Conservation (phyloP, 1,140 invertebrate species). For the Tetranychus urticae region DNA sequence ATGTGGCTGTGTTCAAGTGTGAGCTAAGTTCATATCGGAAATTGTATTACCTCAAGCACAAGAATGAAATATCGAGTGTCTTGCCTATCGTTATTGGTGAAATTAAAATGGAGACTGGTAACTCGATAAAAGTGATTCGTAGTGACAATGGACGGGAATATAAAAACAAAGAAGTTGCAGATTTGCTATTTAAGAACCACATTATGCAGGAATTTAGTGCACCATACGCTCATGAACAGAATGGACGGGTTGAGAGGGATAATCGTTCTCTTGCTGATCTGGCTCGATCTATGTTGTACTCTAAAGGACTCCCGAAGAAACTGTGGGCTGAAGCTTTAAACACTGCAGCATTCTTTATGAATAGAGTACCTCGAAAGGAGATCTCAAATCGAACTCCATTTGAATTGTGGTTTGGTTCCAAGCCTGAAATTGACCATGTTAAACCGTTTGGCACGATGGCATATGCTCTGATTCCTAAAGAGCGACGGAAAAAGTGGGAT, state of each 20-base stretch:
- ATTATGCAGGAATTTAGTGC: conserved; percentile 5
- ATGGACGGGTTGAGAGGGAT: background rate
- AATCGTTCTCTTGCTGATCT: conserved; percentile 5
- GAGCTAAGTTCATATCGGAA: background rate
- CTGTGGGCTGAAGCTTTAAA: too few species aligned
- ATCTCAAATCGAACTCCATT: background rate
- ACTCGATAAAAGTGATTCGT: background rate
- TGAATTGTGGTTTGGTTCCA: background rate
- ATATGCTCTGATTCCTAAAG: background rate
- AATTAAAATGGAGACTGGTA: background rate
- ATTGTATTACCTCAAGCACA: background rate
- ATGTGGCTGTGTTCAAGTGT: background rate
- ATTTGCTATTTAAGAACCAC: background rate
- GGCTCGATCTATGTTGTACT: conserved; percentile 6
- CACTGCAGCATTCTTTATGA: conserved; percentile 4
- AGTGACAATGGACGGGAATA: conserved; percentile 3
- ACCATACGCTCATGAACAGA: conserved; percentile 1
- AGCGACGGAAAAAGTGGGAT: background rate
- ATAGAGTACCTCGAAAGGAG: background rate
- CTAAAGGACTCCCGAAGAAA: conserved; percentile 1
- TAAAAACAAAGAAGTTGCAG: background rate
- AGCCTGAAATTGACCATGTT: background rate
- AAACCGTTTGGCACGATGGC: background rate
- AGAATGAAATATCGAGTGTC: background rate
- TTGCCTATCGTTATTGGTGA: background rate